phyloP scores from a whole-genome alignment of 2,888 invertebrate genomes.

The Conops quadrifasciatus region DNA sequence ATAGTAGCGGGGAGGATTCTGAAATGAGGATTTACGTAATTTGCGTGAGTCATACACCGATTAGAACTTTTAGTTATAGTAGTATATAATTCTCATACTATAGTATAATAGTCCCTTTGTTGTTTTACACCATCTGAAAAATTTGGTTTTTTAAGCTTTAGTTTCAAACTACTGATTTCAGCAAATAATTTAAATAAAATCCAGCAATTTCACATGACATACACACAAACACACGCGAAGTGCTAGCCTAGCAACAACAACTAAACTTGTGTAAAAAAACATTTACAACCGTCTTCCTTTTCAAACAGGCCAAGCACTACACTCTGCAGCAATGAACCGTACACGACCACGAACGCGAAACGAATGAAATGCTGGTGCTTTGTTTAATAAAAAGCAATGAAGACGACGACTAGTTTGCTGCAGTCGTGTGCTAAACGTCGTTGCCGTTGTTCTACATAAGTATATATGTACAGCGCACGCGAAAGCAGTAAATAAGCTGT shows the following conservation, averaged over 20 bases:
- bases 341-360: conserved; percentile 58
- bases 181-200: no score
- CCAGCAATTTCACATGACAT: not conserved
- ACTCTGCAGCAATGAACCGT: conserved; percentile 52
- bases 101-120: no score
- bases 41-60: conserved; percentile 18
- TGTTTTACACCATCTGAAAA: no score
- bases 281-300: conserved; percentile 19
- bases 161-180: not conserved
- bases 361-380: conserved; percentile 61
- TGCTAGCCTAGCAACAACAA: conserved; percentile 38
- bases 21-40: conserved; percentile 25
- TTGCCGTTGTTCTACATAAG: conserved; percentile 9
- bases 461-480: conserved; percentile 6
- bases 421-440: conserved; percentile 21
- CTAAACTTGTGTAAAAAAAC: not conserved
- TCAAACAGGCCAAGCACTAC: conserved; percentile 46
- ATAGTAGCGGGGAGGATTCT: not conserved
- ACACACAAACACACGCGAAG: conserved; percentile 36
- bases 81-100: no score
- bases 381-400: conserved; percentile 43
- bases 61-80: no score
- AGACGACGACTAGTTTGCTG: conserved; percentile 31
- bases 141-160: no score
- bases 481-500: conserved; percentile 18